These are phyloP conservation scores for Drosophila mimica DNA, from an alignment of 2,888 invertebrate genomes.

Conservation along the genomic window DNA sequence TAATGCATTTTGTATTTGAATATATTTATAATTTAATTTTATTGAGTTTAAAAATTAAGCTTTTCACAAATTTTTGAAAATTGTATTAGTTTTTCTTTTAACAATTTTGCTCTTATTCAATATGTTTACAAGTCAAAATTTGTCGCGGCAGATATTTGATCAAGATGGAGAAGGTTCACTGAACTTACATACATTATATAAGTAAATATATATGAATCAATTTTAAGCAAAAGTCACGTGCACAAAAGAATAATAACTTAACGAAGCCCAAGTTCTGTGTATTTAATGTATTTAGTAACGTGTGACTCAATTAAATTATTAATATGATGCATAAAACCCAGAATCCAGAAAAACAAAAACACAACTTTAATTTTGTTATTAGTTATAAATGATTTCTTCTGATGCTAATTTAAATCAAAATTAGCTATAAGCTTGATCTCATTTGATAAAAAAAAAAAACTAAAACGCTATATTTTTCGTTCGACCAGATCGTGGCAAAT, in stretches of 20 bases:
- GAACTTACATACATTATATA: constrained; percentile 8
- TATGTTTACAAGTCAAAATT: neutral
- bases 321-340: constrained; percentile 8
- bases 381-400: neutral
- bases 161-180: neutral
- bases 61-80: neutral
- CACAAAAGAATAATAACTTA: neutral
- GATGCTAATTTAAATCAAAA: neutral
- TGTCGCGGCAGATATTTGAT: neutral
- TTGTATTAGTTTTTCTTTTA: neutral
- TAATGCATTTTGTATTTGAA: neutral
- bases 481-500: neutral
- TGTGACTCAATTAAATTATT: constrained; percentile 20
- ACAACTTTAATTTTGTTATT: constrained; percentile 21
- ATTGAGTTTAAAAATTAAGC: neutral
- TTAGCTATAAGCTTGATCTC: neutral
- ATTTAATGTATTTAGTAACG: constrained; percentile 27
- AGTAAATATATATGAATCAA: constrained; percentile 18
- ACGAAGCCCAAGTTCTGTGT: constrained; percentile 21
- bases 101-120: neutral
- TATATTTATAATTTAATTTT: neutral
- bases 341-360: constrained; percentile 1
- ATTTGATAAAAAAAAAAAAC: neutral
- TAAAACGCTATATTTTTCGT: neutral
- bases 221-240: neutral